Conservation (phyloP, 2,797 vertebrate genomes). For the Mus spretus region DNA sequence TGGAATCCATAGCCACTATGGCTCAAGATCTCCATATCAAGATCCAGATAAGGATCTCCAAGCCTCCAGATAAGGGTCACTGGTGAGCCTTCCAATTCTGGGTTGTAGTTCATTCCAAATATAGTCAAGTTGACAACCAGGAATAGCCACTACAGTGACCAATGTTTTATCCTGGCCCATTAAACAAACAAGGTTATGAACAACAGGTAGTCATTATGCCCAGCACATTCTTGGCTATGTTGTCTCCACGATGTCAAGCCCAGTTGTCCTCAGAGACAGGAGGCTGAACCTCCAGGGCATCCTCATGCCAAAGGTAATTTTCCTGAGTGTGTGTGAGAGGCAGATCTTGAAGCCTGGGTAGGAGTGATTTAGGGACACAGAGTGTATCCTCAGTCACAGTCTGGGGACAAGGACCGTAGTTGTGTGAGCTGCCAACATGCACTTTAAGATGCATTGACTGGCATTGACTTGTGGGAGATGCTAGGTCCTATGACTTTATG, state of each 20-base stretch:
- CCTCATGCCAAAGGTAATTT: not conserved
- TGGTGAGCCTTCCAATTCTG: too few relatives aligned
- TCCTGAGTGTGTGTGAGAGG: too few relatives aligned
- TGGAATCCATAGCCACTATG: too few relatives aligned
- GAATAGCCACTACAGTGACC: too few relatives aligned
- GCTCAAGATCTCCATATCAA: too few relatives aligned
- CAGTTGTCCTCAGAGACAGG: not conserved
- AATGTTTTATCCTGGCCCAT: conserved; percentile 83
- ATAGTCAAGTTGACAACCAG: too few relatives aligned
- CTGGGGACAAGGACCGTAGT: too few relatives aligned
- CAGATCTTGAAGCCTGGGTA: not conserved
- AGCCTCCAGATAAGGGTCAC: too few relatives aligned
- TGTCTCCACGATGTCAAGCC: not conserved
- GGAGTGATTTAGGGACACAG: rapidly evolving
- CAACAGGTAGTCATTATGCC: conserved; percentile 91
- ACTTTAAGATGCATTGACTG: not conserved
- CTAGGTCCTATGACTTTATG: not conserved
- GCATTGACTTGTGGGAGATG: not conserved
- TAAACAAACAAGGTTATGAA: conserved; percentile 94
- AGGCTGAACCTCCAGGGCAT: not conserved
- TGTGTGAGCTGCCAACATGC: too few relatives aligned
- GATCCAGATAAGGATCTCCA: too few relatives aligned
- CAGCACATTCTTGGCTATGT: not conserved
- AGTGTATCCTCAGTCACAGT: not conserved
- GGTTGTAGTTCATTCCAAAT: too few relatives aligned